Percentiles rank a stretch among this genome's conserved stretches.
Conservation (phyloP, 2,113 vertebrate species). For the Malaclemys terrapin region DNA sequence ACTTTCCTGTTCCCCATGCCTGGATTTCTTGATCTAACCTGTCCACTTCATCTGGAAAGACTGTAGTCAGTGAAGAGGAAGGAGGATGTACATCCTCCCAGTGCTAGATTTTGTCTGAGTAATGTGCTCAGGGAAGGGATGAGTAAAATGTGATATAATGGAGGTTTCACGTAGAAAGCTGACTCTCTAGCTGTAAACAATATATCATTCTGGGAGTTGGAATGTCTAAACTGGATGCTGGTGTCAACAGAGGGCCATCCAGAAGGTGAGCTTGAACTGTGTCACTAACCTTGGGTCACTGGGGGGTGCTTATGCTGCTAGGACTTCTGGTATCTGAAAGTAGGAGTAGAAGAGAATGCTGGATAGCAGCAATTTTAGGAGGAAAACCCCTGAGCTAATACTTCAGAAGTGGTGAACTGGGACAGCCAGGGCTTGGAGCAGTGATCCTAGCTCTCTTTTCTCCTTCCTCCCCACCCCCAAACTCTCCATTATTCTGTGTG, state of each 20-base stretch:
- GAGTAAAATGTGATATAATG: constrained; percentile 25
- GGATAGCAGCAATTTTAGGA: neutral
- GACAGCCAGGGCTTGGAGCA: neutral
- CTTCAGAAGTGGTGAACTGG: neutral
- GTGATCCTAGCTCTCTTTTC: neutral
- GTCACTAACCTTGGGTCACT: neutral
- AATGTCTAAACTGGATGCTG: neutral
- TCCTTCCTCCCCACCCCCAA: constrained; percentile 27
- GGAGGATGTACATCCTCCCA: neutral
- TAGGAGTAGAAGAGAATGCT: neutral
- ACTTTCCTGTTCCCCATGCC: constrained; percentile 54
- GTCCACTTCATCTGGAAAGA: constrained; percentile 48
- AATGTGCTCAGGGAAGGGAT: neutral
- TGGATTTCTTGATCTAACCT: constrained; percentile 58
- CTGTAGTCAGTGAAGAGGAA: constrained; percentile 35
- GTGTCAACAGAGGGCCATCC: neutral
- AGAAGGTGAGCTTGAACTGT: neutral
- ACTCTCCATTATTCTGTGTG: constrained; percentile 39
- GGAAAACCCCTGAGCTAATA: constrained; percentile 11
- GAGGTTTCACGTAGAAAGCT: constrained; percentile 5
- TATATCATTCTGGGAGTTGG: neutral
- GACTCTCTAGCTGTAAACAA: neutral
- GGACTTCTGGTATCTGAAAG: neutral
- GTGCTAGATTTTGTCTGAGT: neutral
- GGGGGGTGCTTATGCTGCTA: neutral